phyloP scores from a whole-genome alignment of 2,113 vertebrate species.

The Paramormyrops kingsleyae region DNA sequence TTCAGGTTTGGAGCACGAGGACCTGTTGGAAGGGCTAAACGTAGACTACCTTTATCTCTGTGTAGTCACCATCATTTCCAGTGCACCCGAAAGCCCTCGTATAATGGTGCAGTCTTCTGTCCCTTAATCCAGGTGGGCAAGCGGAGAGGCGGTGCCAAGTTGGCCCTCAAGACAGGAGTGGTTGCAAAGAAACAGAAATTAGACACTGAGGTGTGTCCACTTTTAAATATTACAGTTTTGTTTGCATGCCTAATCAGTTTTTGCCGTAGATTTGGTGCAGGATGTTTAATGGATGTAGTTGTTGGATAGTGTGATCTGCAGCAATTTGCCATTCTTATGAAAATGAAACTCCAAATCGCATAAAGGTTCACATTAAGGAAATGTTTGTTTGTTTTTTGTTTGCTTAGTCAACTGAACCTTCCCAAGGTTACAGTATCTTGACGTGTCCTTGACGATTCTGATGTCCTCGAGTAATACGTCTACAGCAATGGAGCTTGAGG shows the following conservation, averaged over 20 bases:
- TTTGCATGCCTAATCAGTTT: background rate
- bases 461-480: background rate
- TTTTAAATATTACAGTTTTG: background rate
- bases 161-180: constrained; percentile 73
- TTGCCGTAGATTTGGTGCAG: background rate
- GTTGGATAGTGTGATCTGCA: background rate
- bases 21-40: background rate
- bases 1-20: background rate
- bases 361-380: background rate
- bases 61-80: constrained; percentile 52
- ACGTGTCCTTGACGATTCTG: background rate
- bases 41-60: constrained; percentile 4
- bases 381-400: background rate
- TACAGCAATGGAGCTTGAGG: background rate
- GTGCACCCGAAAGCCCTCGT: constrained; percentile 50
- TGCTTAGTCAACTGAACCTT: background rate
- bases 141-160: constrained; percentile 69
- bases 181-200: constrained; percentile 72
- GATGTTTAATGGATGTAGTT: background rate
- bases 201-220: constrained; percentile 56
- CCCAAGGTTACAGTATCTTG: background rate
- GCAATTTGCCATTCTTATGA: background rate
- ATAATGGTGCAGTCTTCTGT: constrained; percentile 73
- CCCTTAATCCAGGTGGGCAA: constrained; percentile 73
- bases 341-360: background rate